Percentiles rank a stretch among this genome's conserved stretches.
Evolutionary conservation across 2,113 vertebrate genomes (phyloP).

Genomic region (Psilopsiagon aymara): DNA sequence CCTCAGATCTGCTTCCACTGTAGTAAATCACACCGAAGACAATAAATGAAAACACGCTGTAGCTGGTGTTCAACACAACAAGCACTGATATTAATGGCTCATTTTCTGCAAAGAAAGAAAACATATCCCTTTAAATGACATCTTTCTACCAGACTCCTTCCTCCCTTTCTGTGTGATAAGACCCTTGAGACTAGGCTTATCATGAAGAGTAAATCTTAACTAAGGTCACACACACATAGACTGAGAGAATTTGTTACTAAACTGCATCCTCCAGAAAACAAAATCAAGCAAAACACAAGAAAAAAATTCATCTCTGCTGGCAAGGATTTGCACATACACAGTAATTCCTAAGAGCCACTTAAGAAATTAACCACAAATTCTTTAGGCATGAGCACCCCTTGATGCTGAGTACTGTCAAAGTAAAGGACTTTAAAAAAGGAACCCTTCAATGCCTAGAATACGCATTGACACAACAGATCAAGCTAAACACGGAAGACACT

Average conservation of each 20-base stretch:
- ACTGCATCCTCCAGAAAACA: not conserved
- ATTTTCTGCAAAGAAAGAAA: not conserved
- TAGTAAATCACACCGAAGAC: not conserved
- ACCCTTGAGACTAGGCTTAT: not conserved
- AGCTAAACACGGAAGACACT: not conserved
- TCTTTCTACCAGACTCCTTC: not conserved
- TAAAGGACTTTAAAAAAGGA: not conserved
- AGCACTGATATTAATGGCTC: not conserved
- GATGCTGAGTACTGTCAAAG: not conserved
- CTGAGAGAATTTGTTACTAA: not conserved
- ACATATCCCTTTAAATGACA: not conserved
- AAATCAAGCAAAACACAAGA: not conserved
- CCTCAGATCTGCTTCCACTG: not conserved
- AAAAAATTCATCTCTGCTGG: not conserved
- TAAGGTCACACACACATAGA: not conserved
- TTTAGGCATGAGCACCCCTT: not conserved
- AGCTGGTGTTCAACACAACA: not conserved
- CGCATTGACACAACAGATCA: not conserved
- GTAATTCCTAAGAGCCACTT: not conserved
- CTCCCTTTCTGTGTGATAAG: not conserved
- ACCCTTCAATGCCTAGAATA: not conserved
- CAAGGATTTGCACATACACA: not conserved
- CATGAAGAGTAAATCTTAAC: not conserved
- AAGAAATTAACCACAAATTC: constrained; percentile 4
- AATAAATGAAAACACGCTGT: not conserved